Conservation (phyloP, 2,797 vertebrate genomes). For the Pitangus sulphuratus region DNA sequence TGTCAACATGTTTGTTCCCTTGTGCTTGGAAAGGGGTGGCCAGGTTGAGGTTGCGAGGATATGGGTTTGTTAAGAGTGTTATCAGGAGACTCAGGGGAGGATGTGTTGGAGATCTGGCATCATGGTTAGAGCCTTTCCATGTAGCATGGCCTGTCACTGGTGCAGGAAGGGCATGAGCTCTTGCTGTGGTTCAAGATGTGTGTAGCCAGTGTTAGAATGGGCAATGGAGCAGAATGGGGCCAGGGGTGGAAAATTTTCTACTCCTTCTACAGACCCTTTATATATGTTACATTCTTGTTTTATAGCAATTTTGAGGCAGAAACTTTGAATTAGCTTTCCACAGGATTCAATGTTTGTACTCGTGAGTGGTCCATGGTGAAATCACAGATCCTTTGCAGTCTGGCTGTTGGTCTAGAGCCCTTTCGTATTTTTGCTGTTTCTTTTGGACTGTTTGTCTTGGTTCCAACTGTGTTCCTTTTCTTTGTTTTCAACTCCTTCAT, state of each 20-base stretch:
- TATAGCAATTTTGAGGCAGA: neutral
- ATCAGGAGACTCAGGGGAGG: neutral
- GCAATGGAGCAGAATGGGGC: rapidly evolving
- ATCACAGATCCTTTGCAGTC: neutral
- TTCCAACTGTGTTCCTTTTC: neutral
- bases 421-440: neutral
- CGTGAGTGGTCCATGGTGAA: neutral
- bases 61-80: neutral
- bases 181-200: neutral
- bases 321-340: neutral
- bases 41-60: neutral
- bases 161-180: neutral
- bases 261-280: neutral
- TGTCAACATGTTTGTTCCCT: rapidly evolving
- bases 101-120: neutral
- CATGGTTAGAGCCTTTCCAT: neutral
- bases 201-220: rapidly evolving
- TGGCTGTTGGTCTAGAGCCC: neutral
- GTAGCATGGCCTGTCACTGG: neutral
- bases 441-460: neutral
- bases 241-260: neutral
- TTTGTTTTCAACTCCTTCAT: neutral
- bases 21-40: neutral
- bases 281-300: neutral
- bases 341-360: neutral